Evolutionary conservation across 2,797 vertebrate genomes (phyloP).

Genomic region (Anabas testudineus): DNA sequence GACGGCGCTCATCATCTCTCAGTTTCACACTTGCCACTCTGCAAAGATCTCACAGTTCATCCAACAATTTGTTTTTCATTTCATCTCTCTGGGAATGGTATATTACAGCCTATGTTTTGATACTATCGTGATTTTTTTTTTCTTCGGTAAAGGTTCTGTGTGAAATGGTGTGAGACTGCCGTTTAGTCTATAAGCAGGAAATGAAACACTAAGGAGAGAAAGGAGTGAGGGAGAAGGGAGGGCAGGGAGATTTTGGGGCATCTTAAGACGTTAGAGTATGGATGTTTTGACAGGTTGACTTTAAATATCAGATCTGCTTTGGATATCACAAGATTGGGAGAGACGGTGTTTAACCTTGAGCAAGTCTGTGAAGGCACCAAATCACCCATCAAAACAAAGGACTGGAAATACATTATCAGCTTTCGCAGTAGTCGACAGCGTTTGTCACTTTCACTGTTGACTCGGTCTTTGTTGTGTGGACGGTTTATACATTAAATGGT

Average conservation of each 20-base stretch:
- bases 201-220: conserved; percentile 65
- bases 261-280: conserved; percentile 27
- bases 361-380: neutral
- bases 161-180: conserved; percentile 48
- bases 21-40: conserved; percentile 62
- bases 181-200: conserved; percentile 58
- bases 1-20: conserved; percentile 72
- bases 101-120: conserved; percentile 46
- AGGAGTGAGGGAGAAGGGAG: conserved; percentile 19
- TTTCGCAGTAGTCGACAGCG: neutral
- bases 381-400: conserved; percentile 14
- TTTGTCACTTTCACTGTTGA: conserved; percentile 2
- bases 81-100: conserved; percentile 33
- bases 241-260: neutral
- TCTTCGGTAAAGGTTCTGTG: conserved; percentile 17
- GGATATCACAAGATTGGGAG: neutral
- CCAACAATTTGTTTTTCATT: conserved; percentile 59
- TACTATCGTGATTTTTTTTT: conserved; percentile 33
- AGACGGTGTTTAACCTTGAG: conserved; percentile 6
- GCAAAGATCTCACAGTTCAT: conserved; percentile 61
- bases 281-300: conserved; percentile 29
- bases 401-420: conserved; percentile 11
- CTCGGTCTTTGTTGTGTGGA: neutral
- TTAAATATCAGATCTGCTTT: conserved; percentile 24
- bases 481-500: neutral